Conservation (phyloP, 2,888 invertebrate species). For the Eupithecia dodoneata region DNA sequence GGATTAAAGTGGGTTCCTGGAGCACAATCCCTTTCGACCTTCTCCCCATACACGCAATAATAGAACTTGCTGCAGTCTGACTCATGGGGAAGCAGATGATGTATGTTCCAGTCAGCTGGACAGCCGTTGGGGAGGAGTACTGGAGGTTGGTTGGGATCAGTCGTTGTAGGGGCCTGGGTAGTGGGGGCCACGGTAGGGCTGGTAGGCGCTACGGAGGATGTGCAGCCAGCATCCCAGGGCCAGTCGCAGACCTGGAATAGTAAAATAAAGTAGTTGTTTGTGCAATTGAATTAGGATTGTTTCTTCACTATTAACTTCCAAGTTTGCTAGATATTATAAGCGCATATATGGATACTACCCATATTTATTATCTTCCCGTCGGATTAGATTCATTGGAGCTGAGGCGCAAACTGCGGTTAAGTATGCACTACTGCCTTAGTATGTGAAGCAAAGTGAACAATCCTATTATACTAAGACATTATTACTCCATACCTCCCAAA, state of each 20-base stretch:
- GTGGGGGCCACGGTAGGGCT: constrained; percentile 23
- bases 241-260: neutral
- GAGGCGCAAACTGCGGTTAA: too few relatives aligned
- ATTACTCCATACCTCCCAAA: too few relatives aligned
- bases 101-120: constrained; percentile 45
- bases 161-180: constrained; percentile 14
- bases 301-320: too few relatives aligned
- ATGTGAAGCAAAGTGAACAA: too few relatives aligned
- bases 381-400: too few relatives aligned
- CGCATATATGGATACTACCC: too few relatives aligned
- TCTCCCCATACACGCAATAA: constrained; percentile 54
- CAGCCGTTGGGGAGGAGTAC: constrained; percentile 26
- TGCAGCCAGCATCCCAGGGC: constrained; percentile 5
- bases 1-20: constrained; percentile 49
- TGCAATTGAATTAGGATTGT: neutral
- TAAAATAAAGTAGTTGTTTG: neutral
- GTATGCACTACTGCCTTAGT: too few relatives aligned
- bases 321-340: too few relatives aligned
- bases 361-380: too few relatives aligned
- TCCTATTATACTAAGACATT: too few relatives aligned
- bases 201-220: neutral
- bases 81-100: constrained; percentile 54
- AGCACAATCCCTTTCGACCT: constrained; percentile 45
- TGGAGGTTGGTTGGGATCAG: constrained; percentile 24
- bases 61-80: constrained; percentile 55